A percentile compares a stretch with the other conserved stretches of the same genome.
phyloP scores from a whole-genome alignment of 2,888 invertebrate species.

The Aleiodes testaceus region DNA sequence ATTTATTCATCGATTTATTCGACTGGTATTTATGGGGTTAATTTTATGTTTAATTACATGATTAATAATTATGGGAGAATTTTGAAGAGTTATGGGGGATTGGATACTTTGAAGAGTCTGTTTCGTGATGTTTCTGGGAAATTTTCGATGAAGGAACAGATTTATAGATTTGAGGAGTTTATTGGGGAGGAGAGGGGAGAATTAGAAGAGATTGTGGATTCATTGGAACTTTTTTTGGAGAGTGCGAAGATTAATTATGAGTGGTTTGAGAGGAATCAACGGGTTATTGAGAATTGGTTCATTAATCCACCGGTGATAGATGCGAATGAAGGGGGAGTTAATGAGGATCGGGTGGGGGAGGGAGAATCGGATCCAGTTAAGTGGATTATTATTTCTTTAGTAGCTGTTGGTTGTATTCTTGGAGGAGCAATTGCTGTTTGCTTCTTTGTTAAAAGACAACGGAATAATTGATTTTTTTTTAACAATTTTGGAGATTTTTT shows the following conservation, averaged over 20 bases:
- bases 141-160: conserved; percentile 53
- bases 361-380: neutral
- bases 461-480: too few species aligned
- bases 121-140: conserved; percentile 53
- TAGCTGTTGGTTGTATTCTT: too few species aligned
- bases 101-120: conserved; percentile 56
- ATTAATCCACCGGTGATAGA: neutral
- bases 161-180: conserved; percentile 51
- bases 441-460: too few species aligned
- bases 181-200: neutral
- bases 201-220: neutral
- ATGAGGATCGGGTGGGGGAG: neutral
- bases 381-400: neutral
- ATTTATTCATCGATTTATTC: conserved; percentile 69
- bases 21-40: conserved; percentile 57
- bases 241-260: conserved; percentile 48
- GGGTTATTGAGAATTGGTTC: conserved; percentile 47
- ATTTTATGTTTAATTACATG: conserved; percentile 55
- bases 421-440: too few species aligned
- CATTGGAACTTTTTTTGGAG: conserved; percentile 24
- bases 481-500: too few species aligned
- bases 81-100: conserved; percentile 56
- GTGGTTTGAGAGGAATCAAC: conserved; percentile 39
- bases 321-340: neutral
- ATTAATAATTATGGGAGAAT: conserved; percentile 50